Evolutionary conservation across 1,140 invertebrate genomes (phyloP).

Genomic region (Scaptomyza montana): DNA sequence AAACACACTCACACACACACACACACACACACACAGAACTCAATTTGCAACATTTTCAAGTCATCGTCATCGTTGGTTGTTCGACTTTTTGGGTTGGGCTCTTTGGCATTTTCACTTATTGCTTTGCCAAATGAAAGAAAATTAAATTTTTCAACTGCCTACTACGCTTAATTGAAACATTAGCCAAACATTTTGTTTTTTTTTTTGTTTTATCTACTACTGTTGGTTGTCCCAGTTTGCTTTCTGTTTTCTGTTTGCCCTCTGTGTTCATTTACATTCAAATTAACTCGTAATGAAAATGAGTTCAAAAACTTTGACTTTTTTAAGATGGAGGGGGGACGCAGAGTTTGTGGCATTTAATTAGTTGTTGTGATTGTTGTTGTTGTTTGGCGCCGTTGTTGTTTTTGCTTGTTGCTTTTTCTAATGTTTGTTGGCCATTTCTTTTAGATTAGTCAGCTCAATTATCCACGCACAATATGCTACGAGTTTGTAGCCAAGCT

Average conservation of each 20-base stretch:
- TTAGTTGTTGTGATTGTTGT: constrained; percentile 74
- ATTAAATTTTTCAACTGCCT: constrained; percentile 82
- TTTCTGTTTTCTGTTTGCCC: constrained; percentile 16
- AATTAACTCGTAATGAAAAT: constrained; percentile 83
- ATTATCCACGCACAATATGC: constrained; percentile 52
- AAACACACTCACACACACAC: background rate
- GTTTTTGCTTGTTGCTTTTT: constrained; percentile 53
- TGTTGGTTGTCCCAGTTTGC: background rate
- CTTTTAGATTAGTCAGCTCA: constrained; percentile 53
- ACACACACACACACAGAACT: constrained; percentile 19
- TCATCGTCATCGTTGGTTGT: background rate
- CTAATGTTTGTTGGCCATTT: constrained; percentile 65
- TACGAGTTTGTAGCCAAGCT: constrained; percentile 14
- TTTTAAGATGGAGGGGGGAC: background rate
- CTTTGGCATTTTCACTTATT: constrained; percentile 51
- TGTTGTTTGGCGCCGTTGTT: constrained; percentile 34
- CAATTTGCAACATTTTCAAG: constrained; percentile 27
- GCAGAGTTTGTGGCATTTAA: constrained; percentile 74
- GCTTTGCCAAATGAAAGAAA: constrained; percentile 74
- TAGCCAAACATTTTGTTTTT: constrained; percentile 70
- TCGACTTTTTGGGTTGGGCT: constrained; percentile 56
- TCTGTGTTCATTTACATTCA: constrained; percentile 81
- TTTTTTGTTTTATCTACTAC: constrained; percentile 62
- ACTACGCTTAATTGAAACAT: constrained; percentile 79
- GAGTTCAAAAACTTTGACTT: constrained; percentile 71